These are phyloP conservation scores for Chaetophractus vellerosus DNA, from an alignment of 2,797 vertebrate species.

Conservation along the genomic window DNA sequence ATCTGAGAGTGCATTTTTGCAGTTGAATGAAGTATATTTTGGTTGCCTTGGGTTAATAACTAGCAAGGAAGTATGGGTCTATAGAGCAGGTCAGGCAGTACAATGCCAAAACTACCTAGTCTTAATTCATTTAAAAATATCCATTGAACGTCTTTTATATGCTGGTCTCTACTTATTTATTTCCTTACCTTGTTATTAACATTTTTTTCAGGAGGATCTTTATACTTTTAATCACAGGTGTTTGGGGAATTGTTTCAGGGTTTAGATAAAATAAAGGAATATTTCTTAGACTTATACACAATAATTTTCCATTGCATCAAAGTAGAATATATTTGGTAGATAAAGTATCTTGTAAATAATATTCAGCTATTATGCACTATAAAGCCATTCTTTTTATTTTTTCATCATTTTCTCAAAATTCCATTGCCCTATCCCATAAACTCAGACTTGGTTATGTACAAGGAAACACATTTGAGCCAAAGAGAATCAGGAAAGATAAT, in stretches of 20 bases:
- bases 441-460: neutral
- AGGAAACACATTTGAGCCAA: neutral
- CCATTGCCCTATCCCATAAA: neutral
- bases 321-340: neutral
- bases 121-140: neutral
- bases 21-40: neutral
- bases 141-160: neutral
- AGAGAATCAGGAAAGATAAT: neutral
- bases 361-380: neutral
- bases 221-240: neutral
- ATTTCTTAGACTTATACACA: neutral
- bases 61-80: neutral
- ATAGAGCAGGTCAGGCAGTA: neutral
- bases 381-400: neutral
- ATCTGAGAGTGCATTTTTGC: neutral
- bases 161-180: neutral
- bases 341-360: neutral
- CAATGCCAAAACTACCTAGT: neutral
- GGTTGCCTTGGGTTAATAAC: neutral
- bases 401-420: neutral
- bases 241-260: neutral
- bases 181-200: neutral
- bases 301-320: neutral
- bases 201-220: neutral
- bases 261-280: conserved; percentile 26